Conservation (phyloP, 2,797 vertebrate species). For the Austrolebias charrua region DNA sequence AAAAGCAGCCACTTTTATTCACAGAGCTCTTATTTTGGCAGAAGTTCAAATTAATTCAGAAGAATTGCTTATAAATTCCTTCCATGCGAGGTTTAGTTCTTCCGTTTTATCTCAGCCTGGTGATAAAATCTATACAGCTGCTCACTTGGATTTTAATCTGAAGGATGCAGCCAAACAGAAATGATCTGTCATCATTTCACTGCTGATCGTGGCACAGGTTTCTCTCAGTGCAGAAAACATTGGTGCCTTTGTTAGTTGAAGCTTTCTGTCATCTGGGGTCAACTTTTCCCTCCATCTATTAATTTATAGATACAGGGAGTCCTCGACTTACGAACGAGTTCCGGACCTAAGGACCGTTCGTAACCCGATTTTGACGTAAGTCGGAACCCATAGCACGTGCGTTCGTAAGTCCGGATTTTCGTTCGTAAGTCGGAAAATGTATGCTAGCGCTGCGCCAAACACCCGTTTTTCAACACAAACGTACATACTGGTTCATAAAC, state of each 20-base stretch:
- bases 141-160: neutral
- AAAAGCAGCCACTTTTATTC: neutral
- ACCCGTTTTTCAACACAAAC: too few species aligned
- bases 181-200: neutral
- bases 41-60: neutral
- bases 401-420: too few species aligned
- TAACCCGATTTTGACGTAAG: too few species aligned
- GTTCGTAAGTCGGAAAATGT: too few species aligned
- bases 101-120: neutral
- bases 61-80: neutral
- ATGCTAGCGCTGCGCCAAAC: too few species aligned
- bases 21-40: slow-evolving; percentile 3
- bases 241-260: neutral
- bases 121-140: neutral
- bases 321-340: too few species aligned
- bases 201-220: neutral
- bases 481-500: too few species aligned
- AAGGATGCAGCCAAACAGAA: neutral
- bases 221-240: slow-evolving; percentile 21
- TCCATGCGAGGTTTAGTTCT: neutral
- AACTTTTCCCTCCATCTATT: neutral
- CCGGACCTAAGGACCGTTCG: too few species aligned
- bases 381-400: too few species aligned
- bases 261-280: neutral
- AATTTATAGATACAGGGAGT: neutral